Base-by-base conservation (phyloP, 1,140 invertebrate species). In the Conus ventricosus region DNA sequence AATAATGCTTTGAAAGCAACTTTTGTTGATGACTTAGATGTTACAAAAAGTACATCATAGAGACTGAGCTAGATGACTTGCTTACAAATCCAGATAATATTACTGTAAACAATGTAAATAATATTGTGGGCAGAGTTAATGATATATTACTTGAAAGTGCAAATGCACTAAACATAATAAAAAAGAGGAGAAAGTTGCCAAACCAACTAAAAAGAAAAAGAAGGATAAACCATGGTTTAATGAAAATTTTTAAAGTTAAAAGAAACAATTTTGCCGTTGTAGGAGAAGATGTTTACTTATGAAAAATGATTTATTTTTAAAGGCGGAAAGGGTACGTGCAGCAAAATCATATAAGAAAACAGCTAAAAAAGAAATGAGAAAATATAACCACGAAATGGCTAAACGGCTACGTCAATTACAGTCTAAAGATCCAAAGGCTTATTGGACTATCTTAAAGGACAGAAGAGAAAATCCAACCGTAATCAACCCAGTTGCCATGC, bases 141-240 rank as follows among this genome's bases (percentile, higher is more conserved):
- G 4, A 78, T 78, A 78, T 78, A 25, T n/a, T 78, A 39, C 23
- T 78, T n/a, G 10, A 78, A 11, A 78, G 75, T 78, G 75, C 23
- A 78, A 78, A 78, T n/a, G n/a, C 11, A n/a, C 10, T 78, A 78
- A 23, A 39, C 23, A 78, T 78, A 5, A 1, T 78, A 1, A 78
- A 17, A 11, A 78, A n/a, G 10, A 78, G n/a, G 3, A 17, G 75
- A 78, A 78, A 15, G 10, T 0, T 17, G 10, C 4, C 11, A 15
- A 78, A 10, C 75, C 10, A 11, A 10, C 60, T 63, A 63, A 78
- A 78, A 78, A 2, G 23, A 78, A 78, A 39, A 78, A 39, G n/a
- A n/a, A 25, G 13, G 75, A 78, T 78, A 78, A 78, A 78, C 75
- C 75, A 39, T 78, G 75, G 75, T 78, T 78, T 78, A 78, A 78